Conservation (phyloP, 1,140 invertebrate genomes). For the Geopemphigus sp. region DNA sequence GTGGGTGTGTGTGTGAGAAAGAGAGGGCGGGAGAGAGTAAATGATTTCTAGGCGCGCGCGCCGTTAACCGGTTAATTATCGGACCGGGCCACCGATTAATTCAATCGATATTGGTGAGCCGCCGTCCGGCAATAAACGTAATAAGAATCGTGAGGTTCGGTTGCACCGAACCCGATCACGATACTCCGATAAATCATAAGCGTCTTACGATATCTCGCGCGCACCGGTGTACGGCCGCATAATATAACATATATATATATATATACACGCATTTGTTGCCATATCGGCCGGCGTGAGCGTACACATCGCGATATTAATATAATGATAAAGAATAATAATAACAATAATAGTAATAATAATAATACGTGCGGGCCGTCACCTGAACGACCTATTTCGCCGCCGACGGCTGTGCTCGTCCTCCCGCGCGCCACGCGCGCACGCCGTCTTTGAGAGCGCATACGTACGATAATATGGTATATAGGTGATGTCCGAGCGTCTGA, state of each 20-base stretch:
- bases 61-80: conserved; percentile 48
- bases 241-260: background rate
- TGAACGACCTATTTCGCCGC: conserved; percentile 12
- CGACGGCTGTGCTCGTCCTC: background rate
- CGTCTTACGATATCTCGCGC: conserved; percentile 16
- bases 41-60: background rate
- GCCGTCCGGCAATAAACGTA: background rate
- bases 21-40: no score
- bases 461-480: no score
- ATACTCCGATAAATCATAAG: conserved; percentile 44
- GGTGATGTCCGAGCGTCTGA: no score
- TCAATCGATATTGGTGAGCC: conserved; percentile 10
- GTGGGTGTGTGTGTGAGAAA: no score
- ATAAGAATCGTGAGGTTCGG: conserved; percentile 49
- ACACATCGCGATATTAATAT: background rate
- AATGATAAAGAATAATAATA: background rate
- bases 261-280: conserved; percentile 8
- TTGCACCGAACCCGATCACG: conserved; percentile 43
- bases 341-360: conserved; percentile 6
- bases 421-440: no score
- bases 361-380: background rate
- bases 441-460: no score
- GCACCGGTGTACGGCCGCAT: background rate
- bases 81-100: conserved; percentile 41
- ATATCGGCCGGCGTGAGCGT: background rate